A percentile compares a stretch with the other conserved stretches of the same genome.
These are phyloP conservation scores for Colossoma macropomum DNA, from an alignment of 2,113 vertebrate genomes.

Conservation along the genomic window DNA sequence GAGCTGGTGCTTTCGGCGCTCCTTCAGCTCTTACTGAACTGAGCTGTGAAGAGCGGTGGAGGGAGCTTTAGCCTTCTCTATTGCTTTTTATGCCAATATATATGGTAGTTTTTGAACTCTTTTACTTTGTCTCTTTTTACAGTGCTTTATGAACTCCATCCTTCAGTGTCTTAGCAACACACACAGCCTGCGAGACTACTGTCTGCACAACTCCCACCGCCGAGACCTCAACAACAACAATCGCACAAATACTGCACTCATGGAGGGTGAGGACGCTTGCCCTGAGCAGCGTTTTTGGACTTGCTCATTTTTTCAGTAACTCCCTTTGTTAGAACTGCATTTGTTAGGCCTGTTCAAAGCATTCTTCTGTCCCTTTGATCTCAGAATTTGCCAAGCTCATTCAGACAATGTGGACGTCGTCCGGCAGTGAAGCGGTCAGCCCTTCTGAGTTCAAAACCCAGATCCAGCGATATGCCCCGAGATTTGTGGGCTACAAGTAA, in stretches of 20 bases:
- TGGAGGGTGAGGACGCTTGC: conserved; percentile 85
- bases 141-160: conserved; percentile 99
- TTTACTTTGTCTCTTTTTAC: conserved; percentile 42
- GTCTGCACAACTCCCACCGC: conserved; percentile 90
- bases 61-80: not conserved
- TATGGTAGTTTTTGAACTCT: conserved; percentile 40
- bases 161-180: conserved; percentile 99
- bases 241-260: conserved; percentile 89
- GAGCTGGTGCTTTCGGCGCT: conserved; percentile 1
- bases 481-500: conserved; percentile 98
- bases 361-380: not conserved
- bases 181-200: conserved; percentile 92
- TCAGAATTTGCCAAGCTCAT: conserved; percentile 95
- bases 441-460: conserved; percentile 98
- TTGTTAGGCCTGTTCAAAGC: conserved; percentile 5
- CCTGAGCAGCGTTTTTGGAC: too few species aligned
- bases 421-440: conserved; percentile 90
- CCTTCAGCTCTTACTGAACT: not conserved
- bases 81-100: not conserved
- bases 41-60: not conserved
- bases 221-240: conserved; percentile 94
- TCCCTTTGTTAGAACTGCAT: not conserved
- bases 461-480: conserved; percentile 96
- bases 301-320: not conserved
- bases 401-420: conserved; percentile 92